A percentile compares a stretch with the other conserved stretches of the same genome.
phyloP scores from a whole-genome alignment of 1,140 invertebrate genomes.

The Ladona fulva region DNA sequence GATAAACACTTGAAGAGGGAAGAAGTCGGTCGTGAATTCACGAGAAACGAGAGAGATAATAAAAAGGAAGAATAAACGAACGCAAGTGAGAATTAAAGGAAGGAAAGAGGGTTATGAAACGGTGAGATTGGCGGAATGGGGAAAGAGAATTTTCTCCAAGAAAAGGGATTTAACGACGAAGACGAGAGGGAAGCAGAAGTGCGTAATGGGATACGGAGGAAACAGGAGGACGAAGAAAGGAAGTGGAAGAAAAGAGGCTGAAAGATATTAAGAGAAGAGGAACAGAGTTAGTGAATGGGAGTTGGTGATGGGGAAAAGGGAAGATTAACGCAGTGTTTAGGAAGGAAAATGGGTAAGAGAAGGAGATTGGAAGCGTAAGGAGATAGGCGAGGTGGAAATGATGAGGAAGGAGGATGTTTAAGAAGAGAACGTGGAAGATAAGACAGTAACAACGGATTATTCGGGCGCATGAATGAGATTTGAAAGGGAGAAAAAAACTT shows the following conservation, averaged over 20 bases:
- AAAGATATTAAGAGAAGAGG: background rate
- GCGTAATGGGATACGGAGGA: background rate
- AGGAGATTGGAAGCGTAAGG: no score
- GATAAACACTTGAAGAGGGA: background rate
- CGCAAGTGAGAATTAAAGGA: background rate
- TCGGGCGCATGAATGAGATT: no score
- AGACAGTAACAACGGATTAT: no score
- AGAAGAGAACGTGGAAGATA: background rate
- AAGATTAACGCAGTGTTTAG: background rate
- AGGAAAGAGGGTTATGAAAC: background rate
- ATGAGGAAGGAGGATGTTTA: background rate
- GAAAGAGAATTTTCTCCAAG: background rate
- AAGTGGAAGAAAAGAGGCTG: background rate
- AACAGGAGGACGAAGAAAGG: background rate
- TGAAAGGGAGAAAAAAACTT: no score
- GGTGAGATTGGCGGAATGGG: no score
- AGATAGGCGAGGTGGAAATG: background rate
- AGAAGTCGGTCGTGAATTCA: background rate
- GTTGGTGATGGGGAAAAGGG: background rate
- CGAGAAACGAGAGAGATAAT: background rate
- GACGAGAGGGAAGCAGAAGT: background rate
- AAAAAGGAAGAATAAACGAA: background rate
- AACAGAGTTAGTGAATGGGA: background rate
- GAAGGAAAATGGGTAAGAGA: no score
- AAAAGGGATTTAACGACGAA: background rate